These are phyloP conservation scores for Numenius arquata DNA, from an alignment of 2,113 vertebrate genomes.

Conservation along the genomic window DNA sequence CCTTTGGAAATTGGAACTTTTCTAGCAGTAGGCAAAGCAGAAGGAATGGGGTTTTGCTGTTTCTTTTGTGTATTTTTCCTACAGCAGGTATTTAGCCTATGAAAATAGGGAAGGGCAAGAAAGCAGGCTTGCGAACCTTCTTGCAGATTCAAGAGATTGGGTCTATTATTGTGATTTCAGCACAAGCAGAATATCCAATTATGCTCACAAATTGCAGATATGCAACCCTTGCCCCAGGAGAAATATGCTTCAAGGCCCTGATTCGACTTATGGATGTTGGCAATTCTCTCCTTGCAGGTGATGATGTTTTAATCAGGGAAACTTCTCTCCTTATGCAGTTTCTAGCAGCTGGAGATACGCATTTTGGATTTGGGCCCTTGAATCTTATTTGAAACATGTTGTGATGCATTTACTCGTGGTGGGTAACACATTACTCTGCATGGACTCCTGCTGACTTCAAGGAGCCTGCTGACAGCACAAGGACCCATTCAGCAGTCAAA, in stretches of 20 bases:
- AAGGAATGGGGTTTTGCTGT: not conserved
- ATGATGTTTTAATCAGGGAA: not conserved
- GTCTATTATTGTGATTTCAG: not conserved
- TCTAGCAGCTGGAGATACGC: not conserved
- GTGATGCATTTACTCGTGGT: not conserved
- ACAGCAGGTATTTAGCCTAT: not conserved
- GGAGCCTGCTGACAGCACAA: not conserved
- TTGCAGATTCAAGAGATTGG: not conserved
- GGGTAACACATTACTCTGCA: not conserved
- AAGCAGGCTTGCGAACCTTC: not conserved
- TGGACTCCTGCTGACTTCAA: not conserved
- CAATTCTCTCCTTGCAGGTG: not conserved
- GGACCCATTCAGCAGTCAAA: not conserved
- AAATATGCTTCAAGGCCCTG: not conserved
- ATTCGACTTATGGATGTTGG: not conserved
- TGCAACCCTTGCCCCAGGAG: not conserved
- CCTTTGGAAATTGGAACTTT: not conserved
- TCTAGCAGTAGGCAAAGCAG: not conserved
- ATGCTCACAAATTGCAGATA: not conserved
- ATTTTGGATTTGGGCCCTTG: not conserved
- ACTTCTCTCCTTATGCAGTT: not conserved
- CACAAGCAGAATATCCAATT: not conserved
- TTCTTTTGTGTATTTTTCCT: not conserved
- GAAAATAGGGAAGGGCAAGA: not conserved
- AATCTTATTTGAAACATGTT: not conserved